Evolutionary conservation across 2,888 invertebrate genomes (phyloP).

Genomic region (Pegoplata infirma): DNA sequence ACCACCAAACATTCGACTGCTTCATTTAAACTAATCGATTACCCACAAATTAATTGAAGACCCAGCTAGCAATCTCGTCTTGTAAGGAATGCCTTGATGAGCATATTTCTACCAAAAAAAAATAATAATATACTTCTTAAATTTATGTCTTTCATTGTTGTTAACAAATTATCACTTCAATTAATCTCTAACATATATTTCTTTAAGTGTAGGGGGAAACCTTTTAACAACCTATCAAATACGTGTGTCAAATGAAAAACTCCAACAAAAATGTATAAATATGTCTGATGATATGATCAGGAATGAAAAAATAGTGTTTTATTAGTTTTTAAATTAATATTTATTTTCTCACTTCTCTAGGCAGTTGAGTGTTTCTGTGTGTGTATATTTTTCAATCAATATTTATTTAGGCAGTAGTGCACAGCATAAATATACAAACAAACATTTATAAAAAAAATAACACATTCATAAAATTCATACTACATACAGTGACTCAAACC

Average conservation of each 20-base stretch:
- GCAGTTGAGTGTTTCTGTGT: background rate
- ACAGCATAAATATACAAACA: background rate
- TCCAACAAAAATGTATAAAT: background rate
- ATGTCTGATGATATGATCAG: constrained; percentile 42
- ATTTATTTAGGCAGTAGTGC: constrained; percentile 52
- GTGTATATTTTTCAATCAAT: constrained; percentile 41
- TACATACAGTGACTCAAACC: no score
- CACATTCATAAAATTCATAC: no score
- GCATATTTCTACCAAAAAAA: no score
- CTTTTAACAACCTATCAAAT: constrained; percentile 6
- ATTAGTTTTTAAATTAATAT: constrained; percentile 59
- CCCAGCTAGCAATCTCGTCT: no score
- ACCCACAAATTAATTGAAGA: no score
- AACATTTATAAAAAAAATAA: no score
- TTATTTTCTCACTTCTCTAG: constrained; percentile 51
- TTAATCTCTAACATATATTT: background rate
- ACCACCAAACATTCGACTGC: no score
- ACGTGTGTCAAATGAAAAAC: constrained; percentile 17
- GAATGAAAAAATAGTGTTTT: constrained; percentile 49
- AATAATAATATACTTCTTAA: no score
- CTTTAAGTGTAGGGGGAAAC: background rate
- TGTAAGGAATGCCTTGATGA: no score
- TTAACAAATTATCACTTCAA: background rate
- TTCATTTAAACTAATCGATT: no score
- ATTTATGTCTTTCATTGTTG: no score